Evolutionary conservation across 2,113 vertebrate genomes (phyloP).

Genomic region (Stegastes partitus): DNA sequence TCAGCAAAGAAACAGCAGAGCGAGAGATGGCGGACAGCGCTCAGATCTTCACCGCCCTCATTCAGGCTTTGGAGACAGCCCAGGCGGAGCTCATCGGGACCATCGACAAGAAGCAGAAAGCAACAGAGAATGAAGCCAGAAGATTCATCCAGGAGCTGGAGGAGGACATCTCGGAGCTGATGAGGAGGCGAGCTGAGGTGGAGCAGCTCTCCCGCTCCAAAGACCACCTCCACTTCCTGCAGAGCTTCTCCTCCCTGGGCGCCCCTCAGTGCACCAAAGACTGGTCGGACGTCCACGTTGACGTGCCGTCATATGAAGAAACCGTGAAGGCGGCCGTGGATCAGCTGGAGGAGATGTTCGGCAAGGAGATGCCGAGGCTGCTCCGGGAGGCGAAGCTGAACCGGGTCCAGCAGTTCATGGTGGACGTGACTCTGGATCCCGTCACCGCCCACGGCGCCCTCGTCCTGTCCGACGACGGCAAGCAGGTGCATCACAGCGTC

Average conservation of each 20-base stretch:
- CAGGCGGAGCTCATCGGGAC: background rate
- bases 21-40: background rate
- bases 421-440: constrained; percentile 32
- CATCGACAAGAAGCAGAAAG: constrained; percentile 2
- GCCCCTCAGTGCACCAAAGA: background rate
- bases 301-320: background rate
- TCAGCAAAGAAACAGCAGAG: background rate
- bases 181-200: background rate
- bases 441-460: background rate
- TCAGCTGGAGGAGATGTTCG: background rate
- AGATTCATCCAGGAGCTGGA: background rate
- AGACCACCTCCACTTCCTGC: constrained; percentile 17
- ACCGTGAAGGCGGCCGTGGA: background rate
- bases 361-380: background rate
- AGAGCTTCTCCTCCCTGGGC: background rate
- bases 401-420: constrained; percentile 8
- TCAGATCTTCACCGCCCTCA: constrained; percentile 2
- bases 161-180: constrained; percentile 5
- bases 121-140: background rate
- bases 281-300: background rate
- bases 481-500: background rate
- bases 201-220: constrained; percentile 6
- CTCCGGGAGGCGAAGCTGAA: background rate
- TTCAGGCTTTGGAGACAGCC: background rate
- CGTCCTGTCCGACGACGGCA: constrained; percentile 9